phyloP scores from a whole-genome alignment of 1,140 invertebrate species.

The Teleogryllus occipitalis region DNA sequence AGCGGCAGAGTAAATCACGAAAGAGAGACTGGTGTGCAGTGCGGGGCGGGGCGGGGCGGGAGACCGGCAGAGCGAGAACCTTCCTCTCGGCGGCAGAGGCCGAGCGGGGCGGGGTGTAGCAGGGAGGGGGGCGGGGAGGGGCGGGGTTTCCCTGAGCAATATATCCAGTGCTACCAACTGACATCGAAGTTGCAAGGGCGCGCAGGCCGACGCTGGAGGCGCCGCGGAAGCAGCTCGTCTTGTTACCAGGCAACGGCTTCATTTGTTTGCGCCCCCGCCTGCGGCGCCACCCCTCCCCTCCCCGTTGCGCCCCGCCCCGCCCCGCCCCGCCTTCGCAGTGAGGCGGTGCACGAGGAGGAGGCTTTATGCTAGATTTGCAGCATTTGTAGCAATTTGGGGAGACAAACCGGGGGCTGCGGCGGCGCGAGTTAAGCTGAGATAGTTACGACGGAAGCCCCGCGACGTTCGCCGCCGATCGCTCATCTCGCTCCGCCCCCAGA shows the following conservation, averaged over 20 bases:
- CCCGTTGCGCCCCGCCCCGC: too few relatives aligned
- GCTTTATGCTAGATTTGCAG: background rate
- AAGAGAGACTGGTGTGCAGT: background rate
- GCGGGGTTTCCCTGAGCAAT: background rate
- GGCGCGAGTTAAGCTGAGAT: background rate
- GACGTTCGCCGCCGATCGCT: background rate
- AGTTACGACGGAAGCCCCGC: background rate
- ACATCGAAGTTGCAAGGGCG: background rate
- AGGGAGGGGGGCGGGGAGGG: too few relatives aligned
- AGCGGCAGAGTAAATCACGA: background rate
- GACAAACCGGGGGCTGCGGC: background rate
- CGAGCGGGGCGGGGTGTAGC: too few relatives aligned
- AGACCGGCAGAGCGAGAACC: background rate
- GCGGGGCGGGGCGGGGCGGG: too few relatives aligned
- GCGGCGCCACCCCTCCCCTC: too few relatives aligned
- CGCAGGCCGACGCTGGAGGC: too few relatives aligned
- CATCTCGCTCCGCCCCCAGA: background rate
- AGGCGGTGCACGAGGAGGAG: background rate
- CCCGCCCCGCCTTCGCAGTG: background rate
- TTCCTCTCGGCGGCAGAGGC: too few relatives aligned
- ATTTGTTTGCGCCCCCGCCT: background rate
- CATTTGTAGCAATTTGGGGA: background rate
- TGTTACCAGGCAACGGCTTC: slow-evolving; percentile 2
- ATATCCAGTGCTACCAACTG: background rate
- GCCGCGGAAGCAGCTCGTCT: background rate